These are phyloP conservation scores for Dicerorhinus sumatrensis DNA, from an alignment of 2,113 vertebrate genomes.

Conservation along the genomic window DNA sequence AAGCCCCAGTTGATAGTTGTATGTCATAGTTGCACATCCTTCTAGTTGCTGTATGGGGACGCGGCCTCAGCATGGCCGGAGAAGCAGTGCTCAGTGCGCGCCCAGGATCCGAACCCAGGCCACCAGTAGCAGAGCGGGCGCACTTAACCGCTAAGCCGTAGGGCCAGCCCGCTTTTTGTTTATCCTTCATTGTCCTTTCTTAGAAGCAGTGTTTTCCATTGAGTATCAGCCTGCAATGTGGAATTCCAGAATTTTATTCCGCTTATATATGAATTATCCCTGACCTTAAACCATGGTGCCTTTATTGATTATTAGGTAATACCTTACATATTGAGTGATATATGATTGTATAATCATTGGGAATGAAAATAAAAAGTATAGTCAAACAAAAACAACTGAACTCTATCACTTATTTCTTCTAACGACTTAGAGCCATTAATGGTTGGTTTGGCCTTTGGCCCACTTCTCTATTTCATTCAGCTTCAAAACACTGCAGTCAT, in stretches of 20 bases:
- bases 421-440: background rate
- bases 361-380: background rate
- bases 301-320: background rate
- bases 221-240: background rate
- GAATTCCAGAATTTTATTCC: background rate
- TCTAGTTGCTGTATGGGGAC: too few relatives aligned
- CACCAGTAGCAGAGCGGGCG: too few relatives aligned
- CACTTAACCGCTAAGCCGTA: too few relatives aligned
- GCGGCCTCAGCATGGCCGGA: too few relatives aligned
- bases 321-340: background rate
- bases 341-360: background rate
- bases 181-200: background rate
- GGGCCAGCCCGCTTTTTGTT: background rate
- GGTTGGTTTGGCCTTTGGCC: background rate
- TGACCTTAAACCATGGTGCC: background rate
- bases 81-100: too few relatives aligned
- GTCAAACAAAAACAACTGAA: background rate
- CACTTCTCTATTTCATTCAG: background rate
- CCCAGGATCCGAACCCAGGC: too few relatives aligned
- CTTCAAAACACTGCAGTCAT: background rate
- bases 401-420: background rate
- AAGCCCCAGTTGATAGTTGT: too few relatives aligned
- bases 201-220: background rate
- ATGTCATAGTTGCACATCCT: too few relatives aligned
- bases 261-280: background rate